A percentile compares a stretch with the other conserved stretches of the same genome.
Evolutionary conservation across 2,888 invertebrate species (phyloP).

Genomic region (Apantesis nais): DNA sequence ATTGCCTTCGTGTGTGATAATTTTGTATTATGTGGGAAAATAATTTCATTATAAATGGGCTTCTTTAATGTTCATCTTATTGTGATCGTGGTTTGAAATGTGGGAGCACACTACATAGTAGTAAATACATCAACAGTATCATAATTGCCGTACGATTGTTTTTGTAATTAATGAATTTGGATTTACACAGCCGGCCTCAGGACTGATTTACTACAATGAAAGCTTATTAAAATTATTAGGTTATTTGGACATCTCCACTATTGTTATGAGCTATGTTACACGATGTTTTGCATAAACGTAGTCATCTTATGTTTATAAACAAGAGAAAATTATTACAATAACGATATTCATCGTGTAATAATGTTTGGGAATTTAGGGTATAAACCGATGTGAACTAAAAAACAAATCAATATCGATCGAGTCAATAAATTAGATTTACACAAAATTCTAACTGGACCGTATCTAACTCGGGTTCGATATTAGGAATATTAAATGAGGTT

Average conservation of each 20-base stretch:
- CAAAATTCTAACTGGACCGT: slow-evolving; percentile 26
- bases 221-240: slow-evolving; percentile 14
- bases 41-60: background rate
- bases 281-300: background rate
- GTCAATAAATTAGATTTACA: slow-evolving; percentile 33
- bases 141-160: background rate
- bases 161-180: slow-evolving; percentile 6
- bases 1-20: background rate
- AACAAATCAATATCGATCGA: slow-evolving; percentile 2
- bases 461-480: slow-evolving; percentile 27
- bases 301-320: slow-evolving; percentile 8
- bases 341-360: slow-evolving; percentile 26
- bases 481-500: slow-evolving; percentile 34
- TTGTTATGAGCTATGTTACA: background rate
- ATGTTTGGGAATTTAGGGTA: slow-evolving; percentile 12
- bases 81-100: background rate
- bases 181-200: slow-evolving; percentile 4
- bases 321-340: slow-evolving; percentile 21
- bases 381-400: background rate
- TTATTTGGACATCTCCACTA: slow-evolving; percentile 1
- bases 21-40: background rate
- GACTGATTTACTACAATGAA: background rate
- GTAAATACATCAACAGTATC: background rate
- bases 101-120: background rate
- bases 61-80: background rate